Evolutionary conservation across 2,113 vertebrate genomes (phyloP), one percentile per base, ranked within the genome.

Genomic region (Mustela lutreola): DNA sequence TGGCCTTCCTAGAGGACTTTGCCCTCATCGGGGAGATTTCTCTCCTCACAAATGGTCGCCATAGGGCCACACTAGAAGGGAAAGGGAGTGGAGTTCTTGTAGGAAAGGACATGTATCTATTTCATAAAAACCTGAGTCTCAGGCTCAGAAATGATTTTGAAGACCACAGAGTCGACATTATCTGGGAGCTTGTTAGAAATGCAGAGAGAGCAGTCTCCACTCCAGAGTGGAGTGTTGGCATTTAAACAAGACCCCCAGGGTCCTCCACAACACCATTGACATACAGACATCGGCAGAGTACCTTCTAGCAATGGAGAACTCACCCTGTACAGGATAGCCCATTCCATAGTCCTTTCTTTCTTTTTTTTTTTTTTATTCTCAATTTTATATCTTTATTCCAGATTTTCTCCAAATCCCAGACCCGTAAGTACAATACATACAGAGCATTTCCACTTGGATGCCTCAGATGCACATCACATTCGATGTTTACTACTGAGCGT

Each of bases 401-500:
- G 75, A 67, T 91, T 91, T 65, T 65, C 39, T 87, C 75, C 67
- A 26, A 58, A 67, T 82, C 7, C 60, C 39, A 76, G 26, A n/a
- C 36, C 33, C 19, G 28, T 87, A 65, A n/a, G 39, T 90, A 75
- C 22, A 67, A 18, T 22, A 5, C 2, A 18, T 70, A 26, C 48
- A 11, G 31, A 94, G 12, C 73, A 50, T 91, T 94, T 94, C 56
- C 16, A 45, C n/a, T 56, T 53, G 58, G 56, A 42, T 56, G 65
- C 31, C 36, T 88, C 8, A 12, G 15, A 14, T 90, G 7, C 12
- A 63, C 36, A n/a, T 63, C n/a, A 80, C 45, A 18, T 31, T 88
- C 16, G 26, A 26, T 73, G 39, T 53, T 88, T 65, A 33, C 56
- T 81, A 42, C 19, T 42, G 83, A 73, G 42, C 19, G 2, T 31